Percentiles rank a stretch among this genome's conserved stretches.
These are phyloP conservation scores for Smutsia temminckii DNA, from an alignment of 2,797 vertebrate genomes.

Conservation along the genomic window DNA sequence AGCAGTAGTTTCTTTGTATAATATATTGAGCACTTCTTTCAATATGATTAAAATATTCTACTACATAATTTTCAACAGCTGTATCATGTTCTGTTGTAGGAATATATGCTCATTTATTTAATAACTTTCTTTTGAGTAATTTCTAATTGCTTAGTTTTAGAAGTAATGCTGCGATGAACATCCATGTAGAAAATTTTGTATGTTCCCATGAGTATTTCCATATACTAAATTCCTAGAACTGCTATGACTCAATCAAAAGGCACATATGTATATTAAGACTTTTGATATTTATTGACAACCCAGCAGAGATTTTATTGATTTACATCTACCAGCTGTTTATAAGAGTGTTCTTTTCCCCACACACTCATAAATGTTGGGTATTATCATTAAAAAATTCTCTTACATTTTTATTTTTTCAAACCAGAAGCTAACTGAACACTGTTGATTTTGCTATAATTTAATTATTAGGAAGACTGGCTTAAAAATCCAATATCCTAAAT, in stretches of 20 bases:
- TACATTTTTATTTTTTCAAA: conserved; percentile 9
- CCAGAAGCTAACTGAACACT: neutral
- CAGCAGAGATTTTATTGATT: neutral
- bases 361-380: neutral
- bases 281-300: conserved; percentile 1
- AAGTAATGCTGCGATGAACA: conserved; percentile 20
- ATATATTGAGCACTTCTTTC: neutral
- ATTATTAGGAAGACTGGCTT: conserved; percentile 25
- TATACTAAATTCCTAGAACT: conserved; percentile 34
- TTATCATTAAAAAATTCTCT: neutral
- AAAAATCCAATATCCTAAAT: neutral
- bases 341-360: neutral
- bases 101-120: conserved; percentile 8
- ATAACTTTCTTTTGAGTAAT: neutral
- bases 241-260: conserved; percentile 6
- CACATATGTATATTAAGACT: neutral
- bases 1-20: neutral
- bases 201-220: neutral
- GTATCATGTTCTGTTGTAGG: neutral
- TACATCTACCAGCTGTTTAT: neutral
- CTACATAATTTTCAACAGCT: neutral
- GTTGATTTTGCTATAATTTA: neutral
- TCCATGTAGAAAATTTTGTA: neutral
- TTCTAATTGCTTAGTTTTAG: conserved; percentile 14
- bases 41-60: neutral